phyloP scores from a whole-genome alignment of 2,797 vertebrate genomes.

The Chelonia mydas region DNA sequence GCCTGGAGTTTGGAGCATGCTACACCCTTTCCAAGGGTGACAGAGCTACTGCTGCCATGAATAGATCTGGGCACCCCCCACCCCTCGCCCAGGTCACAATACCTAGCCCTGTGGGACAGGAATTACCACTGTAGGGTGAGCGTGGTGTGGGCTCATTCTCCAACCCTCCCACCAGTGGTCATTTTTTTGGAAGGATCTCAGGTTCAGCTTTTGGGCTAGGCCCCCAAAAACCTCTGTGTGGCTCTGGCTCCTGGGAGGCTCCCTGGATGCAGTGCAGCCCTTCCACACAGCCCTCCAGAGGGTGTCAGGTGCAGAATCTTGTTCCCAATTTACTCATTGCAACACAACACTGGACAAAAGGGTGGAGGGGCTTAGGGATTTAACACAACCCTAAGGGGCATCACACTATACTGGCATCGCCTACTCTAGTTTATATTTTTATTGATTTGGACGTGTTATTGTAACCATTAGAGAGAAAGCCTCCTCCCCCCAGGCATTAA shows the following conservation, averaged over 20 bases:
- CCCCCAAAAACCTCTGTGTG: background rate
- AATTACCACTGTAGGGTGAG: background rate
- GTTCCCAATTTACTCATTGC: background rate
- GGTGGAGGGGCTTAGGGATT: background rate
- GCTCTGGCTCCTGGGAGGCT: background rate
- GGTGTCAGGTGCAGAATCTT: background rate
- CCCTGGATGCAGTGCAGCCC: background rate
- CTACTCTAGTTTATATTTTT: background rate
- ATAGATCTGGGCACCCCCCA: background rate
- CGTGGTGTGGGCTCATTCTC: background rate
- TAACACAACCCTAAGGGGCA: background rate
- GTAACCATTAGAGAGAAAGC: background rate
- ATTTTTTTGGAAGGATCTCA: background rate
- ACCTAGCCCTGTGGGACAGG: background rate
- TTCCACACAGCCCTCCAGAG: fast-evolving
- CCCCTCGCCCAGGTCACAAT: background rate
- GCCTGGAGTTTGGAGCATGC: background rate
- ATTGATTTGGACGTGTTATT: background rate
- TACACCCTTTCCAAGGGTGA: background rate
- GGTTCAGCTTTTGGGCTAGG: background rate
- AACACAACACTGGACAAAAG: background rate
- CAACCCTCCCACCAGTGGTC: background rate
- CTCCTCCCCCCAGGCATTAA: background rate
- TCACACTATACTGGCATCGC: background rate
- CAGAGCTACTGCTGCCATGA: background rate